These are phyloP conservation scores for Alfaro cultratus DNA, from an alignment of 2,797 vertebrate genomes.

Conservation along the genomic window DNA sequence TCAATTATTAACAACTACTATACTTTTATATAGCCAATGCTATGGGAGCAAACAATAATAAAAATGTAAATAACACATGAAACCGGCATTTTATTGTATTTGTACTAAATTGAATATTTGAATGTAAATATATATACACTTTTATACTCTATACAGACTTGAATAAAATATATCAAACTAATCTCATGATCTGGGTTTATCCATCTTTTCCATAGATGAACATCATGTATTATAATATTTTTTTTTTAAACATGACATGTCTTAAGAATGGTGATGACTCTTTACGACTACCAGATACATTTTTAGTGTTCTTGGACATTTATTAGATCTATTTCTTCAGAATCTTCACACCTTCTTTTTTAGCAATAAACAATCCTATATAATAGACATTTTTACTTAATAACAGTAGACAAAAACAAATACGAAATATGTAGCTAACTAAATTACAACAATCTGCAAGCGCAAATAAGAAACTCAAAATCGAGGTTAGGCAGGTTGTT, in stretches of 20 bases:
- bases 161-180: no score
- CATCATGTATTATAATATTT: neutral
- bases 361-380: neutral
- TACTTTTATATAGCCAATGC: neutral
- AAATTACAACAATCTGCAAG: neutral
- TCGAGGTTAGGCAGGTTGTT: no score
- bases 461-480: neutral
- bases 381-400: neutral
- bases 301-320: neutral
- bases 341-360: neutral
- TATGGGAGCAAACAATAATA: neutral
- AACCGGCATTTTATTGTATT: neutral
- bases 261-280: neutral
- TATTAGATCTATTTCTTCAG: no score
- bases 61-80: neutral
- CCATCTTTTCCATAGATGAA: neutral
- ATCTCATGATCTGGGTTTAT: no score
- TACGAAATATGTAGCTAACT: neutral
- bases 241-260: neutral
- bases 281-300: neutral
- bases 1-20: neutral
- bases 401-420: neutral
- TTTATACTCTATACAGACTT: no score
- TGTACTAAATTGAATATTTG: neutral
- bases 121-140: no score